Percentiles rank a stretch among this genome's conserved stretches.
phyloP scores from a whole-genome alignment of 2,888 invertebrate genomes.

The Stegophylla sp. region DNA sequence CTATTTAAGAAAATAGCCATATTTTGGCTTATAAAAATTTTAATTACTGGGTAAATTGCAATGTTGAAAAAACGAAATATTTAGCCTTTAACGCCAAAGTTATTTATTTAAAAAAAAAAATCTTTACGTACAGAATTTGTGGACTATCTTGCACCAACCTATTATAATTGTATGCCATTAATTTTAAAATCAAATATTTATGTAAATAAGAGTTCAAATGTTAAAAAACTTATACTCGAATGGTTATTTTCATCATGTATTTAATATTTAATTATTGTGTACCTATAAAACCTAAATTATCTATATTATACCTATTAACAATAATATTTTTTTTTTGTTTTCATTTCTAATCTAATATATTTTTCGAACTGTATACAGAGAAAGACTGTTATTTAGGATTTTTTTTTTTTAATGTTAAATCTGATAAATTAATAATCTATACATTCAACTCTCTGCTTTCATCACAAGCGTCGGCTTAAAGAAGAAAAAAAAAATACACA shows the following conservation, averaged over 20 bases:
- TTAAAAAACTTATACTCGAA: not conserved
- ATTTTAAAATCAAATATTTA: constrained; percentile 2
- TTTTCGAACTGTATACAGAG: too few relatives aligned
- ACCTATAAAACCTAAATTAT: too few relatives aligned
- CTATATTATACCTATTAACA: too few relatives aligned
- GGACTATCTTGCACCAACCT: not conserved
- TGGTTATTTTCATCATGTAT: not conserved
- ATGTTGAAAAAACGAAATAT: not conserved
- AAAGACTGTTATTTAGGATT: too few relatives aligned
- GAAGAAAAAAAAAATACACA: too few relatives aligned
- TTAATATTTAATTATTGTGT: not conserved
- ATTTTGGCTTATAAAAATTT: not conserved
- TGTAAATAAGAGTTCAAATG: not conserved
- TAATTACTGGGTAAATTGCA: not conserved
- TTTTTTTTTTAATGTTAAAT: too few relatives aligned
- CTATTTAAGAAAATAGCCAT: not conserved
- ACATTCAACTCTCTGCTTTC: too few relatives aligned
- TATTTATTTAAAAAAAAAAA: constrained; percentile 3
- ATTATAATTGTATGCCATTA: not conserved
- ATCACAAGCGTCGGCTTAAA: too few relatives aligned
- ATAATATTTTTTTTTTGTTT: too few relatives aligned
- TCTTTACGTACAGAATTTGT: not conserved
- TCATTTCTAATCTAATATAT: too few relatives aligned
- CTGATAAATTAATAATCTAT: too few relatives aligned
- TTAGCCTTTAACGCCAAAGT: not conserved